Percentiles rank a stretch among this genome's conserved stretches.
These are phyloP conservation scores for Danionella cerebrum DNA, from an alignment of 2,113 vertebrate species.

Conservation along the genomic window DNA sequence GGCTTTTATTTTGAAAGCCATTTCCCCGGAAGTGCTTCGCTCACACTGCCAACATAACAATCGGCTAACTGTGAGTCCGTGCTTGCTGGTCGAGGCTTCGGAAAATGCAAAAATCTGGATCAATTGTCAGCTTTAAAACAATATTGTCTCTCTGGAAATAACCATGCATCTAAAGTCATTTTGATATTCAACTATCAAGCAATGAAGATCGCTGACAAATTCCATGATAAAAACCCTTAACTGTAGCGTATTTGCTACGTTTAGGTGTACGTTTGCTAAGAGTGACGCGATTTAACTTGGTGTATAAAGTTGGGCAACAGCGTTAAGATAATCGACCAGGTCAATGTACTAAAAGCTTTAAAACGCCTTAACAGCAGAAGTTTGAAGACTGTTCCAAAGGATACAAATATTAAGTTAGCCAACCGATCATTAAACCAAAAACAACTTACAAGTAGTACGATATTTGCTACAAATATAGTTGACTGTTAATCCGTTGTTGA, in stretches of 20 bases:
- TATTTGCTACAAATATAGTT: no score
- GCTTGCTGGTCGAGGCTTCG: background rate
- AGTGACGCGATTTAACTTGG: background rate
- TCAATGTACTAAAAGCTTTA: background rate
- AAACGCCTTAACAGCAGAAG: background rate
- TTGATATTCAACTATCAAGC: background rate
- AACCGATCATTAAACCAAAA: background rate
- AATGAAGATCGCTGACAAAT: background rate
- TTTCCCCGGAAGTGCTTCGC: conserved; percentile 4
- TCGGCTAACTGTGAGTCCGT: background rate
- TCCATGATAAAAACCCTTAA: no score
- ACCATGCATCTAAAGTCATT: background rate
- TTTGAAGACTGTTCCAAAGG: no score
- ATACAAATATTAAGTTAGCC: background rate
- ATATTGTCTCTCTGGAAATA: background rate
- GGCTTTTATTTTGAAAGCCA: conserved; percentile 28
- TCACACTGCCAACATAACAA: conserved; percentile 9
- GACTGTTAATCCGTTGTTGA: no score
- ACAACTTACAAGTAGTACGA: no score
- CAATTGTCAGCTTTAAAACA: background rate
- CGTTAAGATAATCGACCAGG: background rate
- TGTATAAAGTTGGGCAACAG: conserved; percentile 1
- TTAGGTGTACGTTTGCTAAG: background rate
- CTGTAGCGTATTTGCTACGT: background rate
- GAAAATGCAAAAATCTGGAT: background rate